Evolutionary conservation across 92 coral and sea anemone species (phyloP), one percentile per base, ranked within the genome.

Genomic region (Phenganax subtilis): DNA sequence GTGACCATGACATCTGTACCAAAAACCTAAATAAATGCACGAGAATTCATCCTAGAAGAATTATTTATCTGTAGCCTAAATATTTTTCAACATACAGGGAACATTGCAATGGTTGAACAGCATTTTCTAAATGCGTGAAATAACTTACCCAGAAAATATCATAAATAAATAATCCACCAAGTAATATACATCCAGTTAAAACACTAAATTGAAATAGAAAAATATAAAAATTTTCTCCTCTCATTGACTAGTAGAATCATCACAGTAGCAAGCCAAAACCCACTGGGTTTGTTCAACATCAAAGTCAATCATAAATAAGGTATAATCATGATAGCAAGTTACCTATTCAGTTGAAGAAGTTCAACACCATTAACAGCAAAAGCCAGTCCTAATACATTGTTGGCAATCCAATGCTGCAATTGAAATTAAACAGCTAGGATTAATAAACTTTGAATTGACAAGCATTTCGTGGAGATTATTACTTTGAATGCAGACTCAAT

Each of bases 1-100:
- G 99, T 96, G 3, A 96, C 99, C 99, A 96, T 96, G 25, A 96
- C 99, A 87, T 96, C 99, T 81, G 99, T 96, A 81, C 99, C 99
- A 89, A 96, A 96, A 57, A 96, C 99, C 99, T 96, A 55, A 10
- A 59, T 80, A 81, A 56, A 74, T 6, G 47, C 9, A 44, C 27
- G 9, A 37, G 47, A 6, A 27, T 44, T 12, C 25, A 53, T 12
- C 3, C 27, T 74, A 51, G 30, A 51, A 12, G 25, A 20, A 20
- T 20, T 20, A 37, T 37, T 37, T 37, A 5, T 37, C 47, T 5
- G 5, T 5, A 37, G 5, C 47, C 5, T 5, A 37, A 2, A 37
- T 37, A 37, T 5, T 37, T 37, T 37, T 37, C 47, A 37, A 37
- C 47, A 37, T 1, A 37, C 5, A 5, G 47, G 3, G 5, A 37